These are phyloP conservation scores for Felis chaus DNA, from an alignment of 2,113 vertebrate genomes.

Conservation along the genomic window DNA sequence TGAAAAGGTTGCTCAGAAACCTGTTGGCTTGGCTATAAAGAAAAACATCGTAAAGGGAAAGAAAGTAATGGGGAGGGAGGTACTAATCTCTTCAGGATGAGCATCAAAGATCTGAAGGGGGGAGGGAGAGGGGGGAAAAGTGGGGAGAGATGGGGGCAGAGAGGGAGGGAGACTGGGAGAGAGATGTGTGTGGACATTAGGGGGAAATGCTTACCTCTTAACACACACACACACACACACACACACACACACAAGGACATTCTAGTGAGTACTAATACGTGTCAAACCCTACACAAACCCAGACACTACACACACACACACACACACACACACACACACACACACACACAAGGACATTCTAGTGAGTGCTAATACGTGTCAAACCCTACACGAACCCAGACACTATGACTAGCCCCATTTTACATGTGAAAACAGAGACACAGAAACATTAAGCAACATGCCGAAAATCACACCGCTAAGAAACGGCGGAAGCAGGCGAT, in stretches of 20 bases:
- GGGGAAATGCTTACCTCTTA: background rate
- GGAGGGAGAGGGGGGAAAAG: background rate
- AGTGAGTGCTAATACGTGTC: background rate
- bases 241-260: background rate
- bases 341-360: background rate
- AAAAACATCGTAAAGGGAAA: background rate
- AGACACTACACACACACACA: accelerated
- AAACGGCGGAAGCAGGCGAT: background rate
- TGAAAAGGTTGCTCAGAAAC: background rate
- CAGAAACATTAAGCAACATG: background rate
- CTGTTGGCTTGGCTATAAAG: background rate
- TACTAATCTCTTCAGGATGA: background rate
- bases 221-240: background rate
- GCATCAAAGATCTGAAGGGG: background rate
- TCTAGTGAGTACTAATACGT: background rate
- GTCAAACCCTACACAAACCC: background rate
- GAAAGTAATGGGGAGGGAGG: background rate
- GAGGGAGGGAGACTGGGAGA: background rate
- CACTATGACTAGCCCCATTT: background rate
- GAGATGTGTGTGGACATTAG: background rate
- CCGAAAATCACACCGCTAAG: background rate
- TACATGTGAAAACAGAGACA: background rate
- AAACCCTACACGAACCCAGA: accelerated
- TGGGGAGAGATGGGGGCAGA: accelerated
- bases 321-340: background rate